A percentile compares a stretch with the other conserved stretches of the same genome.
Conservation (phyloP, 2,888 invertebrate genomes). For the Dryobotodes eremita region DNA sequence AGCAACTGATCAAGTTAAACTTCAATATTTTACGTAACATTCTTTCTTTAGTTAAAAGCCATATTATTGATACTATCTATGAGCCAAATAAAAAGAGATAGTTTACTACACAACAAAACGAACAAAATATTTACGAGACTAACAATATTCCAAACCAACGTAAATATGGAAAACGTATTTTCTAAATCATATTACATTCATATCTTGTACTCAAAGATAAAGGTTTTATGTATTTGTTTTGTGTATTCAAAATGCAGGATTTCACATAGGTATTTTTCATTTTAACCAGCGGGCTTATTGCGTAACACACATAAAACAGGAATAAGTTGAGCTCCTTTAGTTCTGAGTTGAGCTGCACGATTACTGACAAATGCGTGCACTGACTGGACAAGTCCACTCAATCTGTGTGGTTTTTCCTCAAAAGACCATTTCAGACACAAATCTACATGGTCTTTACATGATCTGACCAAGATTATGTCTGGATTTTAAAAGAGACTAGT, state of each 20-base stretch:
- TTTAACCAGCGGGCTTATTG: not conserved
- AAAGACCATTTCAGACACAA: no score
- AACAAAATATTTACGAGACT: constrained; percentile 32
- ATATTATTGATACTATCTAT: not conserved
- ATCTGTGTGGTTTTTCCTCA: no score
- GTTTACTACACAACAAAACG: constrained; percentile 16
- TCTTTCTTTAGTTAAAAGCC: not conserved
- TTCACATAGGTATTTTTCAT: constrained; percentile 1
- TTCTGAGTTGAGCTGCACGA: no score
- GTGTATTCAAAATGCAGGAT: not conserved
- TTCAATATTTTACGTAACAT: not conserved
- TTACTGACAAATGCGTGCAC: no score
- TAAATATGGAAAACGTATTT: constrained; percentile 53
- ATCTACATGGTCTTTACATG: no score
- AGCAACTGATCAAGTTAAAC: not conserved
- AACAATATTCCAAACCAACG: constrained; percentile 13
- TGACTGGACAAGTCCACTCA: no score
- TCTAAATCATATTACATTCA: constrained; percentile 46
- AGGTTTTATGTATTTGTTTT: constrained; percentile 37
- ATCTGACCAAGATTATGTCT: no score
- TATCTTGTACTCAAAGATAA: constrained; percentile 34
- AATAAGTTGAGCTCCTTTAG: no score
- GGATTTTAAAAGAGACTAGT: no score
- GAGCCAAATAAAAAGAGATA: constrained; percentile 4
- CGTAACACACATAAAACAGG: not conserved